Conservation (phyloP, 2,113 vertebrate genomes). For the Phalacrocorax aristotelis region DNA sequence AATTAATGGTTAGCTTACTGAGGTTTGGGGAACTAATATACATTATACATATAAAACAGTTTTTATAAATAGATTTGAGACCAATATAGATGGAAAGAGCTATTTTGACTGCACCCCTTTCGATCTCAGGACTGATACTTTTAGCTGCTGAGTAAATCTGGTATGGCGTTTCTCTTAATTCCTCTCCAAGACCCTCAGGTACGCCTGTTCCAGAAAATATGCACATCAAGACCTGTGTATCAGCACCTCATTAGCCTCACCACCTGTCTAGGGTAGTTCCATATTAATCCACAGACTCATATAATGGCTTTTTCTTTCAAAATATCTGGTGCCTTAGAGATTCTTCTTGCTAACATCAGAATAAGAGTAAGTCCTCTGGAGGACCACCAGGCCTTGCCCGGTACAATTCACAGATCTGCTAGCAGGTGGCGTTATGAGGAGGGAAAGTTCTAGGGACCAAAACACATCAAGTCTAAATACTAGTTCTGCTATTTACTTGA, state of each 20-base stretch:
- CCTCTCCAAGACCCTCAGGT: neutral
- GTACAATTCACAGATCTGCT: slow-evolving; percentile 25
- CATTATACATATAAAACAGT: rapidly evolving
- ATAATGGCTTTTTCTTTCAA: neutral
- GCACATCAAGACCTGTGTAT: rapidly evolving
- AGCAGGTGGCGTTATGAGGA: slow-evolving; percentile 37
- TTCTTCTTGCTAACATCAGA: neutral
- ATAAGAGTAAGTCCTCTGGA: neutral
- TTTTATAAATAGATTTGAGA: neutral
- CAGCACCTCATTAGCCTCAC: neutral
- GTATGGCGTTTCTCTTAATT: neutral
- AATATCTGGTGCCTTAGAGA: neutral
- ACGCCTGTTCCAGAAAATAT: neutral
- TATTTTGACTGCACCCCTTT: neutral
- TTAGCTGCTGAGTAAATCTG: neutral
- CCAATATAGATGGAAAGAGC: neutral
- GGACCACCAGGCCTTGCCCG: neutral
- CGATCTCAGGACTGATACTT: neutral
- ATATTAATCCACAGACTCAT: neutral
- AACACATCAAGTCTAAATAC: neutral
- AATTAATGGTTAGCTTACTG: neutral
- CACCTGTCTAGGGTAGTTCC: neutral
- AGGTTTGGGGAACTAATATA: neutral
- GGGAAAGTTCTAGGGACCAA: neutral
- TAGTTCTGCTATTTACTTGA: neutral